Evolutionary conservation across 2,888 invertebrate genomes (phyloP), one percentile per base, ranked within the genome.

Genomic region (Drosophila prolongata): DNA sequence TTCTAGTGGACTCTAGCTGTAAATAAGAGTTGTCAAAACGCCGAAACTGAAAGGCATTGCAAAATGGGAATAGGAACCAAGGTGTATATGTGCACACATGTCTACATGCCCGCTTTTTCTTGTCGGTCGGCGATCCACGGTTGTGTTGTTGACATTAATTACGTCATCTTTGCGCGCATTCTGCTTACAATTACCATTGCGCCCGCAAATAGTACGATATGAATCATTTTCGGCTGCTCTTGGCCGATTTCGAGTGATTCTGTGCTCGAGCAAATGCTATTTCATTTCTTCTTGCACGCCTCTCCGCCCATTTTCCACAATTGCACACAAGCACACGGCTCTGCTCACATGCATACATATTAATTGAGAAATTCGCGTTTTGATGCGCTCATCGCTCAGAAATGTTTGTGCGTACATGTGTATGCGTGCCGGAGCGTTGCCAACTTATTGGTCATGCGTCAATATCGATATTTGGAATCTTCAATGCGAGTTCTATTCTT

Each of bases 351-450:
- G 65, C 67, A 77, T 76, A 77, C 69, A 81, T 77, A 84, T 78
- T 79, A 85, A 85, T 85, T 89, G 87, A 89, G 79, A 87, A 89
- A 74, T 89, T 89, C 79, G 89, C 82, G 89, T 77, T 82, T 89
- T 86, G 90, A 90, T 90, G 89, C 79, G 89, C 86, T 91, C 90
- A 90, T 90, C 90, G 89, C 79, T 75, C 64, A 80, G 81, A 78
- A 82, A 89, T 90, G 85, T 72, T 76, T 67, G 57, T 52, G 47
- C 72, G 61, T 55, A 42, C 65, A 46, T 42, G 53, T 65, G 54
- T 64, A 55, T 59, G 65, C 47, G 66, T 69, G 44, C 37, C 49
- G 54, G 56, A 72, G 89, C 72, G 83, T 89, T 84, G 89, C 89
- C 83, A 89, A 84, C 85, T 84, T 84, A 84, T 80, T 78, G 81